phyloP scores from a whole-genome alignment of 2,888 invertebrate genomes.

The Macrosoma leucophasiata region DNA sequence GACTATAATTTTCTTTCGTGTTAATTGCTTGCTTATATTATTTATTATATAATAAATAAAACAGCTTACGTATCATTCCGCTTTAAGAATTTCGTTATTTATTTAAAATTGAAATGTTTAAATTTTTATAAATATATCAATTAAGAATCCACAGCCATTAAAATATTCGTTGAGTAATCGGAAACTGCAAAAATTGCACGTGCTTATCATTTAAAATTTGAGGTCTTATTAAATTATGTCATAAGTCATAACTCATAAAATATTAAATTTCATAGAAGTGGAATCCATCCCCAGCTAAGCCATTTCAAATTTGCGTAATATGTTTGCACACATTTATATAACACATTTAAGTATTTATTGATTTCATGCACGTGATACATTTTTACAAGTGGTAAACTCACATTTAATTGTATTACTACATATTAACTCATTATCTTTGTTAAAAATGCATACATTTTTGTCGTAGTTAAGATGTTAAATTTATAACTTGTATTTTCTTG shows the following conservation, averaged over 20 bases:
- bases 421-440: no score
- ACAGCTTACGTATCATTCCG: conserved; percentile 8
- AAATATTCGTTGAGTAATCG: conserved; percentile 1
- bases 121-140: conserved; percentile 1
- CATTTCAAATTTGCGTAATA: conserved; percentile 1
- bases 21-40: conserved; percentile 38
- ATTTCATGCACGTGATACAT: conserved; percentile 6
- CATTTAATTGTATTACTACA: no score
- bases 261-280: no score
- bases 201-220: no score
- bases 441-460: no score
- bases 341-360: conserved; percentile 1
- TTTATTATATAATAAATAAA: conserved; percentile 3
- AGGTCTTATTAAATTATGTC: no score
- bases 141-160: conserved; percentile 3
- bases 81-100: conserved; percentile 10
- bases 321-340: no score
- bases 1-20: conserved; percentile 10
- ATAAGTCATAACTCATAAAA: no score
- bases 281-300: conserved; percentile 1
- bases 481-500: no score
- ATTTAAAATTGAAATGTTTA: no score
- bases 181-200: conserved; percentile 14
- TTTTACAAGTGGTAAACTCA: no score
- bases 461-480: background rate